Conservation (phyloP, 2,797 vertebrate genomes). For the Epinephelus awoara region DNA sequence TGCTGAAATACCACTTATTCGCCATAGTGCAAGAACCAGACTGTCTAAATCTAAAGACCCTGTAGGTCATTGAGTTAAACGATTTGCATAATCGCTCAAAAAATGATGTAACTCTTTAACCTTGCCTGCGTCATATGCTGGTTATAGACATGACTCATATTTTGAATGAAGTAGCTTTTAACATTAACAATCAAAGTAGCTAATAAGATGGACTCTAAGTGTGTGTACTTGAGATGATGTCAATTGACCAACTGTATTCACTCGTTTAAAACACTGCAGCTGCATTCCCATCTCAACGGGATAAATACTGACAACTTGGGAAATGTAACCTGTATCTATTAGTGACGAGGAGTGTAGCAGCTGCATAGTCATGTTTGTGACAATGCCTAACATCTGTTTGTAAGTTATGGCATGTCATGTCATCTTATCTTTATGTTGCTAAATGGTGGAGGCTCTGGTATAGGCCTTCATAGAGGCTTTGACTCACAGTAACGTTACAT, state of each 20-base stretch:
- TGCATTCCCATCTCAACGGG: not conserved
- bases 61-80: too few relatives aligned
- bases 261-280: not conserved
- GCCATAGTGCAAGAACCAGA: too few relatives aligned
- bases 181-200: not conserved
- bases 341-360: not conserved
- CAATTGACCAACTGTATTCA: not conserved
- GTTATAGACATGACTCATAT: not conserved
- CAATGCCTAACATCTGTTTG: not conserved
- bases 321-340: not conserved
- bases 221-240: not conserved
- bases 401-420: not conserved
- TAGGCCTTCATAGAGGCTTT: constrained; percentile 30
- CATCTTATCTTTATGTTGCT: constrained; percentile 10
- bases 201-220: not conserved
- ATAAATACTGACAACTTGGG: not conserved
- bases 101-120: too few relatives aligned
- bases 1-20: too few relatives aligned
- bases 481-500: not conserved
- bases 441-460: constrained; percentile 4
- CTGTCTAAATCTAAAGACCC: too few relatives aligned
- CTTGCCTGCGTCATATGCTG: not conserved
- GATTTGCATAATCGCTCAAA: too few relatives aligned
- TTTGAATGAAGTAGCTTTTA: too few relatives aligned
- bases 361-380: not conserved